Evolutionary conservation across 2,797 vertebrate genomes (phyloP).

Genomic region (Malurus splendens): DNA sequence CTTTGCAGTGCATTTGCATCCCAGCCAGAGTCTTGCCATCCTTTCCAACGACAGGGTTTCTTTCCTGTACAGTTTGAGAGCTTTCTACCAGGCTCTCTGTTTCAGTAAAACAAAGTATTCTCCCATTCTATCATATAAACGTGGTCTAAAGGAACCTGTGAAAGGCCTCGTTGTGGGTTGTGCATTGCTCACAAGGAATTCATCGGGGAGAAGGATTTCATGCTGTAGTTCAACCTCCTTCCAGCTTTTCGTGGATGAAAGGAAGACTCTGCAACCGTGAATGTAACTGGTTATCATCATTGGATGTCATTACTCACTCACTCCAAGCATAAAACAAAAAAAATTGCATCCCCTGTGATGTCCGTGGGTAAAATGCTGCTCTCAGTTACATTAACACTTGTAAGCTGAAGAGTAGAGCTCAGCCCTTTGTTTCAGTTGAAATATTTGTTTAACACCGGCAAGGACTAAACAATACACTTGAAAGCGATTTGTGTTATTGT

Average conservation of each 20-base stretch:
- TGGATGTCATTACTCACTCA: conserved; percentile 45
- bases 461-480: conserved; percentile 65
- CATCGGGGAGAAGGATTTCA: neutral
- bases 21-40: neutral
- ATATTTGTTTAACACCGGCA: conserved; percentile 53
- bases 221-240: conserved; percentile 26
- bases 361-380: conserved; percentile 2
- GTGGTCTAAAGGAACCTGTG: neutral
- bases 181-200: neutral
- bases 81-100: conserved; percentile 20
- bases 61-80: neutral
- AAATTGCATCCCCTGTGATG: conserved; percentile 7
- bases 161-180: neutral
- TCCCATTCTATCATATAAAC: neutral
- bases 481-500: conserved; percentile 64
- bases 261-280: conserved; percentile 11
- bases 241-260: conserved; percentile 24
- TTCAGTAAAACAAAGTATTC: conserved; percentile 38
- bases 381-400: conserved; percentile 16
- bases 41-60: neutral
- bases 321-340: conserved; percentile 25
- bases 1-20: neutral
- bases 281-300: conserved; percentile 46
- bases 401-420: conserved; percentile 11
- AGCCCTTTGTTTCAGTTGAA: conserved; percentile 36